Percentiles rank a stretch among this genome's conserved stretches.
phyloP scores from a whole-genome alignment of 2,113 vertebrate genomes.

The Dissostichus mawsoni region DNA sequence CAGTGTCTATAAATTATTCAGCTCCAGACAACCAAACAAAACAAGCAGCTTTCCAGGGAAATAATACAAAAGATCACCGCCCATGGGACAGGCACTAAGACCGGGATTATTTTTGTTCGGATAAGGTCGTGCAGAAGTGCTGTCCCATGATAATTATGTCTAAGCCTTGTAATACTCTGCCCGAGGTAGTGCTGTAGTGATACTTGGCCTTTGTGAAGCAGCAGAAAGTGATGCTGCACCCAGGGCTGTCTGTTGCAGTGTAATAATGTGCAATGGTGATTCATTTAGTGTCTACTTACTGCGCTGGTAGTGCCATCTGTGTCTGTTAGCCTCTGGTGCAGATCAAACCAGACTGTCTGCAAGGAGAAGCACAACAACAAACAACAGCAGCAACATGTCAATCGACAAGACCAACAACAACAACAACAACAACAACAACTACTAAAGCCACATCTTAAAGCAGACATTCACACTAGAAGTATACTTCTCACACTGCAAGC shows the following conservation, averaged over 20 bases:
- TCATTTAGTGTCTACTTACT: slow-evolving; percentile 84
- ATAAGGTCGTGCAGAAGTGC: neutral
- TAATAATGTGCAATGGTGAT: slow-evolving; percentile 21
- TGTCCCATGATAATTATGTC: slow-evolving; percentile 17
- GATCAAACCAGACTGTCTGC: slow-evolving; percentile 96
- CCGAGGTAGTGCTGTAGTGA: neutral
- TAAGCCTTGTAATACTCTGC: neutral
- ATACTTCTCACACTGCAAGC: slow-evolving; percentile 16
- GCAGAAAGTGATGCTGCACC: slow-evolving; percentile 32
- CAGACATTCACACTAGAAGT: slow-evolving; percentile 34
- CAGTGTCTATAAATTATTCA: slow-evolving; percentile 46
- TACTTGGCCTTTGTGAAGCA: slow-evolving; percentile 10
- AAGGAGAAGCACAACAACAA: slow-evolving; percentile 76
- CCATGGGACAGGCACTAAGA: neutral
- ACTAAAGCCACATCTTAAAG: slow-evolving; percentile 38
- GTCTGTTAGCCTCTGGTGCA: slow-evolving; percentile 95
- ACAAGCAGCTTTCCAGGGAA: slow-evolving; percentile 36
- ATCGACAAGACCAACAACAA: slow-evolving; percentile 62
- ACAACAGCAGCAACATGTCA: slow-evolving; percentile 70
- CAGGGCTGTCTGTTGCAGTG: slow-evolving; percentile 22
- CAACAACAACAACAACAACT: slow-evolving; percentile 53
- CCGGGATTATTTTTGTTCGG: slow-evolving; percentile 4
- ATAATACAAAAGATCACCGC: slow-evolving; percentile 25
- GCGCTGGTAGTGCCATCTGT: slow-evolving; percentile 88
- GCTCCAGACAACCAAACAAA: slow-evolving; percentile 38